A percentile compares a stretch with the other conserved stretches of the same genome.
These are phyloP conservation scores for Gorsachius magnificus DNA, from an alignment of 2,797 vertebrate species.

Conservation along the genomic window DNA sequence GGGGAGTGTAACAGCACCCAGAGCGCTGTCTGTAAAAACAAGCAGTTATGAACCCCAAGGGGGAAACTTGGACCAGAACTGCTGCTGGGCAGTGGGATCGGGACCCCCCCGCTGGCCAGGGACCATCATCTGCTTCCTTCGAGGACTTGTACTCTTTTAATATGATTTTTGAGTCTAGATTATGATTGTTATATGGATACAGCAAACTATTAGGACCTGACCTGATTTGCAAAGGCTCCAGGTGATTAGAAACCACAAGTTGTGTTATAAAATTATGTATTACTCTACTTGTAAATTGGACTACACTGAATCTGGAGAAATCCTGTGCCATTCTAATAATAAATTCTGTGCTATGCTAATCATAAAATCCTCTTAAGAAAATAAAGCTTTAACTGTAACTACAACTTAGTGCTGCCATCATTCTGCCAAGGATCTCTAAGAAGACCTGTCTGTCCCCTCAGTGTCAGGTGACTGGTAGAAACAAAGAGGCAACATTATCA, in stretches of 20 bases:
- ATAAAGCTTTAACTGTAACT: neutral
- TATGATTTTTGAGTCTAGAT: neutral
- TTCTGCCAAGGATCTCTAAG: neutral
- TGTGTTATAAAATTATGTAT: neutral
- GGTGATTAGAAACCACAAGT: neutral
- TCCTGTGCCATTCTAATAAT: neutral
- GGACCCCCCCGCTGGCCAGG: neutral
- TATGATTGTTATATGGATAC: neutral
- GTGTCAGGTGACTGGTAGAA: neutral
- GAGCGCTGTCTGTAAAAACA: neutral
- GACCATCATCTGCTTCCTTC: neutral
- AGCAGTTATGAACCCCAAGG: neutral
- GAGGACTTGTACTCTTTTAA: neutral
- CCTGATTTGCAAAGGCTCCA: accelerated
- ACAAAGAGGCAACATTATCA: neutral
- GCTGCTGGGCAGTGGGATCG: accelerated
- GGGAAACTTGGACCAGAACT: neutral
- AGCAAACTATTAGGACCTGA: neutral
- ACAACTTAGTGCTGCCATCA: neutral
- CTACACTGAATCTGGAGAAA: neutral
- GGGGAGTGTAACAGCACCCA: neutral
- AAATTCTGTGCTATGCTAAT: neutral
- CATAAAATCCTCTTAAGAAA: neutral
- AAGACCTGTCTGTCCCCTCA: neutral
- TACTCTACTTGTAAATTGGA: neutral